Conservation (phyloP, 1,140 invertebrate genomes). For the Limonius californicus region DNA sequence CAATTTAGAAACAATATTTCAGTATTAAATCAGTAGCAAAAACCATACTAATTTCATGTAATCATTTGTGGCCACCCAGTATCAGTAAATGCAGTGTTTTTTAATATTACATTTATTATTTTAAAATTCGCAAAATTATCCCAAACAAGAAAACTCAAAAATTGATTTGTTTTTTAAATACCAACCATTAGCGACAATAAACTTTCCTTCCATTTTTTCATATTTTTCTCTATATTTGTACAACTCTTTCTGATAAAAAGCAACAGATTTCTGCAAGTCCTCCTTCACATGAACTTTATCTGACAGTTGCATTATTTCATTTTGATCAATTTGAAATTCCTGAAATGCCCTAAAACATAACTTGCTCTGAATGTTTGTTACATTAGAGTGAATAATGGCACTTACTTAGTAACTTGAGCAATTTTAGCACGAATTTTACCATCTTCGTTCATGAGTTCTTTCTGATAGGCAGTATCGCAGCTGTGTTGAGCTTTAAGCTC, state of each 20-base stretch:
- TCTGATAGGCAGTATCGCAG: slow-evolving; percentile 6
- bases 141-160: too few species aligned
- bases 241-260: neutral
- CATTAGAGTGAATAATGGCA: neutral
- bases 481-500: neutral
- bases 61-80: too few species aligned
- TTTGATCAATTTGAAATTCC: neutral
- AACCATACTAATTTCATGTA: too few species aligned
- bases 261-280: neutral
- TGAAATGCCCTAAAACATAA: neutral
- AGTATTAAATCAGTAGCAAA: too few species aligned
- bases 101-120: too few species aligned
- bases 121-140: too few species aligned
- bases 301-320: neutral
- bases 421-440: neutral
- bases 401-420: neutral
- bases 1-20: too few species aligned
- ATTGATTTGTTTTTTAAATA: too few species aligned
- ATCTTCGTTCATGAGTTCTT: neutral
- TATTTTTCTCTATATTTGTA: neutral
- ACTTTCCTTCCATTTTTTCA: neutral
- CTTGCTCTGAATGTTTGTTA: too few species aligned
- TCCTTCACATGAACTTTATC: neutral
- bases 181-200: neutral
- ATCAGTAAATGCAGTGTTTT: too few species aligned